Base-by-base conservation (phyloP, 2,888 invertebrate species). In the Galeopsomyia nigrocyanea region DNA sequence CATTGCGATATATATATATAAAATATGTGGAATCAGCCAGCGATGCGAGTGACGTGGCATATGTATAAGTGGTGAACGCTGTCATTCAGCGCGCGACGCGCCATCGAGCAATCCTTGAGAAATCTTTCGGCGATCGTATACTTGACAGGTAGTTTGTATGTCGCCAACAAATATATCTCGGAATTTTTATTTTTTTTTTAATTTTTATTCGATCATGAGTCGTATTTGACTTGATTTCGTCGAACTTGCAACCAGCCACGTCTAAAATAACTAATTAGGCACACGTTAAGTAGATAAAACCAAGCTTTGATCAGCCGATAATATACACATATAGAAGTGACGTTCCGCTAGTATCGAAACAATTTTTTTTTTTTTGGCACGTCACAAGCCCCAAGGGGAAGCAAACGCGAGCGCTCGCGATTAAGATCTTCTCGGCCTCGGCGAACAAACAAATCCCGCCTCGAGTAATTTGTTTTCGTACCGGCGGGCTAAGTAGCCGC, bases 401-500 rank as follows among this genome's bases (percentile, higher is more conserved):
- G 26, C 26, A 26, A 5, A 26, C 3, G 3, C 26, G 26, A 26
- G 26, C 39, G 39, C 7, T 1, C 39, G 62, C 26, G 9, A 51
- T 19, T 16, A 31, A 21, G 64, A 49, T 50, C 61, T 26, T 71
- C 69, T 71, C 26, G 31, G 22, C 14, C 39, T 22, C 57, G 19
- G 31, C 73, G 67, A 73, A 77, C 77, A 80, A 79, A 82, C 78
- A 81, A 81, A 82, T 78, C 71, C 71, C 77, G 78, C 76, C 51
- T 53, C 71, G 76, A 78, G 78, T 74, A 81, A 82, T 82, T 81
- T 82, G 81, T 82, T 81, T 81, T 82, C 68, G 76, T 77, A 79
- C 76, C 39, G 77, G 74, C 66, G 65, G 26, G 75, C 76, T 79
- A 79, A 82, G 80, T 79, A 80, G 79, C 77, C 75, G 77, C 74